These are phyloP conservation scores for Napeogenes sylphis DNA, from an alignment of 2,888 invertebrate species.

Conservation along the genomic window DNA sequence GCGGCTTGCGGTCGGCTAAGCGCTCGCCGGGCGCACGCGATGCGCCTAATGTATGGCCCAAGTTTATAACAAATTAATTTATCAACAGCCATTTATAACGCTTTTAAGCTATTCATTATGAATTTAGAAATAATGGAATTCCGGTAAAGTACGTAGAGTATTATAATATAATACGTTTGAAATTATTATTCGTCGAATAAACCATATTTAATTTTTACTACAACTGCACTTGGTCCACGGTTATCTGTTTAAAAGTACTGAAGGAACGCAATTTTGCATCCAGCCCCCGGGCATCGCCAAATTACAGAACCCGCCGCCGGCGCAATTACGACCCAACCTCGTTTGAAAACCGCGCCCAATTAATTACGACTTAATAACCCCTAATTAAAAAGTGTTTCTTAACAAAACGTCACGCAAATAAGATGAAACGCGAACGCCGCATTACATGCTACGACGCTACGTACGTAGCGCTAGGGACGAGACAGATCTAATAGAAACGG, in stretches of 20 bases:
- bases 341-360: constrained; percentile 69
- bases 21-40: constrained; percentile 56
- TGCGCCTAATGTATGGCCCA: constrained; percentile 32
- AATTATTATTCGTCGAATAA: too few species aligned
- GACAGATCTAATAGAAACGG: neutral
- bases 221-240: constrained; percentile 23
- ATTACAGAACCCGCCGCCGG: constrained; percentile 64
- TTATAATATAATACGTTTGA: too few species aligned
- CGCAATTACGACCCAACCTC: constrained; percentile 62
- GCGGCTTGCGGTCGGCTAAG: constrained; percentile 46
- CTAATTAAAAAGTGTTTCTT: constrained; percentile 68
- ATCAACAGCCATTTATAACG: neutral
- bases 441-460: constrained; percentile 39
- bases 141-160: too few species aligned
- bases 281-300: constrained; percentile 63
- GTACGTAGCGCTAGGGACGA: constrained; percentile 18
- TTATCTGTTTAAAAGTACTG: constrained; percentile 43
- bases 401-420: constrained; percentile 40
- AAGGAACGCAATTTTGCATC: constrained; percentile 60
- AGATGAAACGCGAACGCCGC: constrained; percentile 6
- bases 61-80: constrained; percentile 18
- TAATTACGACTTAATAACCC: constrained; percentile 74
- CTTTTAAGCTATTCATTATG: too few species aligned
- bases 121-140: too few species aligned
- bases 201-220: too few species aligned